Base-by-base conservation (phyloP, 2,797 vertebrate species). In the Sebastes wilsoni region DNA sequence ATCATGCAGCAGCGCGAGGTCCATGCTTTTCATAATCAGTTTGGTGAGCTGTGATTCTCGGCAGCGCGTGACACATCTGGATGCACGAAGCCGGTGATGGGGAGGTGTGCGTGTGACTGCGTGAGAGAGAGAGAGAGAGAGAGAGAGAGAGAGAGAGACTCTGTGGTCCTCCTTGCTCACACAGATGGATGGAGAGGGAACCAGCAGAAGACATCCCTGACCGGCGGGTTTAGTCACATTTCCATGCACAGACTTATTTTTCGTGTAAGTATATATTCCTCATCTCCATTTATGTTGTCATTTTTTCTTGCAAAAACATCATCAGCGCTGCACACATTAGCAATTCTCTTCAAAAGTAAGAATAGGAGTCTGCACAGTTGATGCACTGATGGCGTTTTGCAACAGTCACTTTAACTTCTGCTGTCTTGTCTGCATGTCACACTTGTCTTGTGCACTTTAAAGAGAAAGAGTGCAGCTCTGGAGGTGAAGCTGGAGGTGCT, bases 1-100 rank as follows among this genome's bases (percentile, higher is more conserved):
- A 95, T 80, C 86, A 87, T 89, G 87, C 87, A 85, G 82, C 72
- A 86, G 82, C 70, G 54, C 72, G 54, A 76, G 61, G 83, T 38
- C 92, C 87, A 88, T 77, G 89, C 78, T 91, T 80, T 91, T 83
- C 79, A 90, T 95, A 95, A 95, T 95, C 95, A 92, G 88, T 87
- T 86, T 76, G 91, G 81, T 87, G 90, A 91, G 90, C 90, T 90
- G 90, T 87, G 91, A 91, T 92, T 92, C 85, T 93, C 81, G 7
- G 82, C 82, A 91, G 85, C 83, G 72, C 90, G 61, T 89, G 84
- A 93, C 94, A 94, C 94, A 95, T 95, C 95, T 95, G 95, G 93
- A 93, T 84, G 72, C 58, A 52, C 71, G 72, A 74, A 68, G 79
- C 70, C 49, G 38, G 55, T 73, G 64, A 28, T 76, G 59, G 65